phyloP scores from a whole-genome alignment of 2,797 vertebrate species.

The Podarcis siculus region DNA sequence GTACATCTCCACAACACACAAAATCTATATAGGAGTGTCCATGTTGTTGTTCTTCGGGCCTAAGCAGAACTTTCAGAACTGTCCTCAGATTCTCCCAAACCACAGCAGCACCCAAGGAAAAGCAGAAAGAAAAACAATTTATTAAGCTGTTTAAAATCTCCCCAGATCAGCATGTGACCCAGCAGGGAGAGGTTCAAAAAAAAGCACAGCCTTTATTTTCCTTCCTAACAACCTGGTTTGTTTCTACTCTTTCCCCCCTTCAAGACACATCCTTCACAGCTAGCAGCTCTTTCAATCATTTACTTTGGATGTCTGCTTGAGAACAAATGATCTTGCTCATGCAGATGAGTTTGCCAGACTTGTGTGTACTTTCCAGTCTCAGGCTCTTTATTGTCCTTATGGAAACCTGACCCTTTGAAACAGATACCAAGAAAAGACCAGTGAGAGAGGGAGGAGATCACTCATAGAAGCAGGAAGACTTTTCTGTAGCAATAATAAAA shows the following conservation, averaged over 20 bases:
- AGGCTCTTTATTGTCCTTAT: conserved; percentile 87
- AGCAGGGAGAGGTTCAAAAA: conserved; percentile 76
- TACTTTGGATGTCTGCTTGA: conserved; percentile 80
- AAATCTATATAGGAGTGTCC: conserved; percentile 22
- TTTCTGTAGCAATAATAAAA: conserved; percentile 54
- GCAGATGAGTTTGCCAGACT: conserved; percentile 91
- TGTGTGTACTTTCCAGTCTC: conserved; percentile 87
- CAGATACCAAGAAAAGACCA: conserved; percentile 81
- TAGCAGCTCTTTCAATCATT: conserved; percentile 81
- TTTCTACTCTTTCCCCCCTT: conserved; percentile 77
- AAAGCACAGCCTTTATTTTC: conserved; percentile 78
- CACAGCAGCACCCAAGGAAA: conserved; percentile 65
- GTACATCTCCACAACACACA: conserved; percentile 32
- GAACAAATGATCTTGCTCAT: conserved; percentile 80
- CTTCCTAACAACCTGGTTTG: conserved; percentile 79
- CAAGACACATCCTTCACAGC: conserved; percentile 79
- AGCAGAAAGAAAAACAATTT: conserved; percentile 62
- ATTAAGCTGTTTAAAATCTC: conserved; percentile 72
- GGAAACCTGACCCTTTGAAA: conserved; percentile 90
- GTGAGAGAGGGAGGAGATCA: conserved; percentile 57
- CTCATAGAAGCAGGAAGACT: not conserved
- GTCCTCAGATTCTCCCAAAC: conserved; percentile 48
- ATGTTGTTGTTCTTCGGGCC: conserved; percentile 35
- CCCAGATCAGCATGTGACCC: conserved; percentile 76
- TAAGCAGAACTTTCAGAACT: conserved; percentile 48